Percentiles rank a stretch among this genome's conserved stretches.
Evolutionary conservation across 2,888 invertebrate species (phyloP).

Genomic region (Perdita meconis): DNA sequence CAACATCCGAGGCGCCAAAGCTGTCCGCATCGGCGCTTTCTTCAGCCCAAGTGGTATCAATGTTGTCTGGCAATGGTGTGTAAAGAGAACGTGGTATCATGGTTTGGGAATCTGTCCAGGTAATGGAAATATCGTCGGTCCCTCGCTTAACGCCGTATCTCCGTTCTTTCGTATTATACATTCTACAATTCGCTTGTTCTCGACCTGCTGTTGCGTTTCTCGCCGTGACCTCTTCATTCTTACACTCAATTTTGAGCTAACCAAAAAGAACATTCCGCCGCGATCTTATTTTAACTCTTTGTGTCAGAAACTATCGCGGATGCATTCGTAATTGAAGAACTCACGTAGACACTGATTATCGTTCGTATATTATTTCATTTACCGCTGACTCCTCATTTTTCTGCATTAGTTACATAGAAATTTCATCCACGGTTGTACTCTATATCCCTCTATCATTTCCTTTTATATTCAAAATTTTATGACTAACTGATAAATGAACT

Average conservation of each 20-base stretch:
- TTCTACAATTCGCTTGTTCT: slow-evolving; percentile 40
- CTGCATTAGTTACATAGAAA: no score
- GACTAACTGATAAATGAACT: no score
- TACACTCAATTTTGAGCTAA: slow-evolving; percentile 55
- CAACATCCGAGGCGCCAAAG: slow-evolving; percentile 74
- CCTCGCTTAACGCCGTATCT: slow-evolving; percentile 2
- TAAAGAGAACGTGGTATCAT: slow-evolving; percentile 98
- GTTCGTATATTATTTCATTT: background rate
- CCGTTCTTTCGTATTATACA: slow-evolving; percentile 8
- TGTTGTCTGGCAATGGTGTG: slow-evolving; percentile 96
- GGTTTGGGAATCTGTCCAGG: slow-evolving; percentile 93
- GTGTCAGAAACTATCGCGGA: slow-evolving; percentile 32
- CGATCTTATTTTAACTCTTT: slow-evolving; percentile 31
- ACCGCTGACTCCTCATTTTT: slow-evolving; percentile 7
- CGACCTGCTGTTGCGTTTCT: slow-evolving; percentile 42
- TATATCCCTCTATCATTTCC: no score
- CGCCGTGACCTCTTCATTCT: slow-evolving; percentile 52
- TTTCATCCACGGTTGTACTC: no score
- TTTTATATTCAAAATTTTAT: no score
- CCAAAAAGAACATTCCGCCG: slow-evolving; percentile 49
- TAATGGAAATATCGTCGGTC: slow-evolving; percentile 60
- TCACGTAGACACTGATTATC: background rate
- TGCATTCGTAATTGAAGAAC: slow-evolving; percentile 8
- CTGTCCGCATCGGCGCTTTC: slow-evolving; percentile 80
- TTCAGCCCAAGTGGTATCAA: slow-evolving; percentile 85